Percentiles rank a stretch among this genome's conserved stretches.
Evolutionary conservation across 2,888 invertebrate genomes (phyloP).

Genomic region (Nemotelus nigrinus): DNA sequence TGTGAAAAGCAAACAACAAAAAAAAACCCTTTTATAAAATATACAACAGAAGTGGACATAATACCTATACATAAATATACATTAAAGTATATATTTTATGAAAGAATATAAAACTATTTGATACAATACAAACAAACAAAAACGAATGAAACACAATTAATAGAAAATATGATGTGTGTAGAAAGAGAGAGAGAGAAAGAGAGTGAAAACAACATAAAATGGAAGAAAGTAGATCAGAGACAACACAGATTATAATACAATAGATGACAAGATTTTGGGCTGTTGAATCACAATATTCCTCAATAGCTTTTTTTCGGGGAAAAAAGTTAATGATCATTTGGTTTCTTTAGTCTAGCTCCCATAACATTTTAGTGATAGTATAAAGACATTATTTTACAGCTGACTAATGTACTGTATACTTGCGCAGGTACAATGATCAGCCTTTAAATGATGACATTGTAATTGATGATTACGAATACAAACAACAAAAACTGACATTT

Average conservation of each 20-base stretch:
- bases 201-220: neutral
- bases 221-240: constrained; percentile 29
- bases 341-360: too few species aligned
- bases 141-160: neutral
- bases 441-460: too few species aligned
- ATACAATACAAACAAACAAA: neutral
- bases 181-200: neutral
- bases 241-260: constrained; percentile 33
- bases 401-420: too few species aligned
- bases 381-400: too few species aligned
- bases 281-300: constrained; percentile 53
- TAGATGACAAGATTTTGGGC: constrained; percentile 50
- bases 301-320: constrained; percentile 6
- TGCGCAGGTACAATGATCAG: too few species aligned
- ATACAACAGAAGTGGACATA: constrained; percentile 30
- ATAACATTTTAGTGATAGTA: too few species aligned
- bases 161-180: neutral
- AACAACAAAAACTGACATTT: too few species aligned
- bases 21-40: constrained; percentile 42
- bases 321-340: too few species aligned
- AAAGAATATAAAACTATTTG: constrained; percentile 33
- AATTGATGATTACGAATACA: too few species aligned
- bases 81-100: constrained; percentile 44
- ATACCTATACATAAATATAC: constrained; percentile 32
- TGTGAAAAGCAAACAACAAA: constrained; percentile 13